Conservation (phyloP, 2,888 invertebrate genomes). For the Horisme vitalbata region DNA sequence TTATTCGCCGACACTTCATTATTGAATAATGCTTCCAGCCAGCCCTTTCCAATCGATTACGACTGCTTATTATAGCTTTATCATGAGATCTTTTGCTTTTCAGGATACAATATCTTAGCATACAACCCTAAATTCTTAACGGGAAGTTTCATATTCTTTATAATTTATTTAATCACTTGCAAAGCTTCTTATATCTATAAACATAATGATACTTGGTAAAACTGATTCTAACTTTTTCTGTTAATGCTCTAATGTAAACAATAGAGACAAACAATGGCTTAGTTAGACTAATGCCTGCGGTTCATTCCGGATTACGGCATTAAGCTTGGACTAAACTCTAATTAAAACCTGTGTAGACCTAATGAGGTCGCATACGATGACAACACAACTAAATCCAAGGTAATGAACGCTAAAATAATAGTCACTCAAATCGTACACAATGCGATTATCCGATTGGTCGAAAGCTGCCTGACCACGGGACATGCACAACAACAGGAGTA, state of each 20-base stretch:
- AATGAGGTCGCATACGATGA: conserved; percentile 74
- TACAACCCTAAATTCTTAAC: no score
- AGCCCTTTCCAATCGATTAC: conserved; percentile 1
- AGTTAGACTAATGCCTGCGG: conserved; percentile 25
- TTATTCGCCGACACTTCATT: conserved; percentile 41
- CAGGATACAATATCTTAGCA: no score
- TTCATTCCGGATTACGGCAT: conserved; percentile 46
- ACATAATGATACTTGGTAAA: no score
- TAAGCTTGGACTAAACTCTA: conserved; percentile 55
- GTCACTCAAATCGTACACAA: conserved; percentile 77
- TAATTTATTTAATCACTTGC: no score
- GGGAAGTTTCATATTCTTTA: no score
- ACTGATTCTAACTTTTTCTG: no score
- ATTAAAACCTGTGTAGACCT: conserved; percentile 71
- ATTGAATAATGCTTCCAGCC: conserved; percentile 35
- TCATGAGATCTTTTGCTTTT: neutral
- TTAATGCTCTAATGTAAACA: conserved; percentile 21
- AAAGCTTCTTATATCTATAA: no score
- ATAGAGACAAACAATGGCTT: conserved; percentile 29
- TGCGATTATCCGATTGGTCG: conserved; percentile 75
- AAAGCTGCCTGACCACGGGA: conserved; percentile 54
- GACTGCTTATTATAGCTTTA: conserved; percentile 2
- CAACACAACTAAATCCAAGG: conserved; percentile 74
- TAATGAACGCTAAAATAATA: conserved; percentile 76
- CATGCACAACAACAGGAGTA: conserved; percentile 36